Evolutionary conservation across 2,797 vertebrate genomes (phyloP), one percentile per base, ranked within the genome.

Genomic region (Chanos chanos): DNA sequence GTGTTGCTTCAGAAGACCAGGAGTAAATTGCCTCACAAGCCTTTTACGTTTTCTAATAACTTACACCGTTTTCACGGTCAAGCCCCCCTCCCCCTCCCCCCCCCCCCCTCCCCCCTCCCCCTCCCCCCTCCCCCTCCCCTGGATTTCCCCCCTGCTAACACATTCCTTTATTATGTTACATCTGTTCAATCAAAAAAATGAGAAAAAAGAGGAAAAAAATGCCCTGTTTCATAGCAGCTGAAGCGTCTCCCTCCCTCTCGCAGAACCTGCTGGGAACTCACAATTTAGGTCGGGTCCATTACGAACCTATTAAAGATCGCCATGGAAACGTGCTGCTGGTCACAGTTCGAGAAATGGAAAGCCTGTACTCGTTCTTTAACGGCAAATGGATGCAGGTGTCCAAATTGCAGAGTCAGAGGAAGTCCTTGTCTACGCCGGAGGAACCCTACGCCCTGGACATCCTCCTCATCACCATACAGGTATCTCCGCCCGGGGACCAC

Each of bases 391-490:
- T 95, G 89, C 94, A 92, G 75, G 90, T 97, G 73, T 92, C 91
- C 81, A 98, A 96, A 65, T 88, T 99, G 52, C 96, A 99, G 88
- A 98, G 94, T 76, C 96, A 99, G 86, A 92, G 94, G 78, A 99
- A 99, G 86, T 95, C 93, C n/a, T 86, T 99, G 56, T 98, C 96
- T 73, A 98, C 94, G 2, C 96, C 95, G 0, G 96, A 99, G 79
- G 96, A 99, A 72, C 96, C 96, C 43, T 96, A 96, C 16, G 94
- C 96, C 2, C 88, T 99, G 55, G 96, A 99, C 79, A 89, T 99
- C 78, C 91, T 99, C 75, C 87, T 98, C 74, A 98, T 99, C 85
- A 99, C 95, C 59, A 91, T 99, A 58, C 96, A 99, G 95, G 95
- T 95, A 85, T 9, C 27, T 34, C 34, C 33, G 10, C 1, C n/a